These are phyloP conservation scores for Pandemis heparana DNA, from an alignment of 2,888 invertebrate genomes.

Conservation along the genomic window DNA sequence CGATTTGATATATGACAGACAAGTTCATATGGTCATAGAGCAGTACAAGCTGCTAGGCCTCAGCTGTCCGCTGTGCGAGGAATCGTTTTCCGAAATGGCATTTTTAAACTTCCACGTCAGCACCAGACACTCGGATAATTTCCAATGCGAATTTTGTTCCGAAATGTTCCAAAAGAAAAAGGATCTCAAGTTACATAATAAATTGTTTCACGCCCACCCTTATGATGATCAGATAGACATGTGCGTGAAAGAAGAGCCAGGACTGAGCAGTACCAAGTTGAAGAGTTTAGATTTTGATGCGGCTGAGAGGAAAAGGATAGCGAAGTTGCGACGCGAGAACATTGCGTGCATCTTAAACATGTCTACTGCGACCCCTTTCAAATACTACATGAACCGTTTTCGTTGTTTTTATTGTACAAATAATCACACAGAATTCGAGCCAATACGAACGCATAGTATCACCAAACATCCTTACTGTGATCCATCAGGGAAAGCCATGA, in stretches of 20 bases:
- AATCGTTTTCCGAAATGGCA: conserved; percentile 34
- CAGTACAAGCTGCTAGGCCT: conserved; percentile 38
- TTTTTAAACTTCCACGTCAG: conserved; percentile 34
- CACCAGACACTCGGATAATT: conserved; percentile 23
- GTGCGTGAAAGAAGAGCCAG: conserved; percentile 26
- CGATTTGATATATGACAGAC: conserved; percentile 29
- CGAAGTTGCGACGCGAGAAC: conserved; percentile 40
- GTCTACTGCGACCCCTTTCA: conserved; percentile 46
- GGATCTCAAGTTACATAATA: conserved; percentile 40
- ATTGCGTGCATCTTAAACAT: conserved; percentile 43
- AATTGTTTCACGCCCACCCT: conserved; percentile 21
- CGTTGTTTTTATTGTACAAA: conserved; percentile 45
- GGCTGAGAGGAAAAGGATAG: conserved; percentile 34
- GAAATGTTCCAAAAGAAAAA: conserved; percentile 41
- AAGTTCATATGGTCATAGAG: conserved; percentile 23
- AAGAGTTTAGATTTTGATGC: conserved; percentile 18
- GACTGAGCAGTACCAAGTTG: conserved; percentile 2
- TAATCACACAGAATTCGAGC: conserved; percentile 40
- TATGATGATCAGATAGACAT: conserved; percentile 12
- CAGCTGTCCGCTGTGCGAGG: conserved; percentile 39
- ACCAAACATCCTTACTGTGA: conserved; percentile 38
- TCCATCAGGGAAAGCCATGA: conserved; percentile 31
- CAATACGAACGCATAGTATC: conserved; percentile 35
- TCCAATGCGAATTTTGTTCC: conserved; percentile 41
- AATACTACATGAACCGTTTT: conserved; percentile 45